These are phyloP conservation scores for Pogonomyrmex californicus DNA, from an alignment of 1,140 invertebrate genomes.

Conservation along the genomic window DNA sequence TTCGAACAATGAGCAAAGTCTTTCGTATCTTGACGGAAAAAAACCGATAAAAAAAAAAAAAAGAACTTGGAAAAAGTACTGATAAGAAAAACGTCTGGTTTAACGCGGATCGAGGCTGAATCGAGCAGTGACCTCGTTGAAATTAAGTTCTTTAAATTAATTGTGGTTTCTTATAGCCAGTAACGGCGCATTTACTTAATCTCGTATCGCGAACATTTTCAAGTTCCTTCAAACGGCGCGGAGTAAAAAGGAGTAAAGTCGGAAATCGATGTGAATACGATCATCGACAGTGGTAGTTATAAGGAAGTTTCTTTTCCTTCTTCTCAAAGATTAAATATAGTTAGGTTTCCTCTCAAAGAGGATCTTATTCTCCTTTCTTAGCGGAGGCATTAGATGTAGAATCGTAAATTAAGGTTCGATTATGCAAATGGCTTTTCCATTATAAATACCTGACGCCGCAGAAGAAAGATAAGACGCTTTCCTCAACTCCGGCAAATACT, in stretches of 20 bases:
- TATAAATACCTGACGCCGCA: slow-evolving; percentile 34
- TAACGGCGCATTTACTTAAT: background rate
- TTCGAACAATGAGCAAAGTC: background rate
- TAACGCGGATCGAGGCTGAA: background rate
- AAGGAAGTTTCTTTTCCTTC: background rate
- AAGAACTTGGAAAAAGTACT: background rate
- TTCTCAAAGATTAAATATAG: background rate
- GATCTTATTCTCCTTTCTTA: background rate
- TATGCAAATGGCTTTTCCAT: slow-evolving; percentile 5
- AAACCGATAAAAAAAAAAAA: slow-evolving; percentile 4
- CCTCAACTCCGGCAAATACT: slow-evolving; percentile 50
- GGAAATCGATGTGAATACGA: slow-evolving; percentile 4
- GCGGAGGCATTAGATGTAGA: background rate
- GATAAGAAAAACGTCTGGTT: background rate
- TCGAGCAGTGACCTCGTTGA: slow-evolving; percentile 9
- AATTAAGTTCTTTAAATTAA: slow-evolving; percentile 47
- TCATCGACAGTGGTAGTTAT: background rate
- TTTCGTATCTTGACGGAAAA: background rate
- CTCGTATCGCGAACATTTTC: background rate
- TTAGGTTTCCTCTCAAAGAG: background rate
- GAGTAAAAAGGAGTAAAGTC: slow-evolving; percentile 3
- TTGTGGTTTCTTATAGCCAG: slow-evolving; percentile 22
- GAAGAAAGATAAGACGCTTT: slow-evolving; percentile 19
- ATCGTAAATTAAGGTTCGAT: slow-evolving; percentile 19
- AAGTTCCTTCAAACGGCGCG: background rate